These are phyloP conservation scores for Drepanosiphum platanoidis DNA, from an alignment of 2,888 invertebrate species.

Conservation along the genomic window DNA sequence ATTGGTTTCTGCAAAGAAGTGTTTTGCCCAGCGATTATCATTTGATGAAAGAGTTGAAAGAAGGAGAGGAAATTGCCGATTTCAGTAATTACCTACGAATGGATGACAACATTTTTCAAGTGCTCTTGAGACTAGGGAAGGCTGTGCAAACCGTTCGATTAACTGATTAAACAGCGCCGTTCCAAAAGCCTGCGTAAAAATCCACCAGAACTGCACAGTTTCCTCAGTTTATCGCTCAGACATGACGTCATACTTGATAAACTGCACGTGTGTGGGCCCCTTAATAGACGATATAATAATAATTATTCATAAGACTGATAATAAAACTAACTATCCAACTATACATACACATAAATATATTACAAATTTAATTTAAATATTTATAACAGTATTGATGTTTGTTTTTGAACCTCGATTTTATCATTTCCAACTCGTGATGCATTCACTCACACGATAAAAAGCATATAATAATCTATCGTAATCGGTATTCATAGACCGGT, in stretches of 20 bases:
- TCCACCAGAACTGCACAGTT: constrained; percentile 3
- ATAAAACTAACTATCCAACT: too few relatives aligned
- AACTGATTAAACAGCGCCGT: background rate
- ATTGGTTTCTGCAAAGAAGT: constrained; percentile 3
- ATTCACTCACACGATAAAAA: too few relatives aligned
- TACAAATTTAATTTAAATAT: too few relatives aligned
- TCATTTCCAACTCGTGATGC: too few relatives aligned
- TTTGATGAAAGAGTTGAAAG: constrained; percentile 2
- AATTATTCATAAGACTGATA: too few relatives aligned
- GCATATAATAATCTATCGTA: too few relatives aligned
- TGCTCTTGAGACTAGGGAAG: background rate
- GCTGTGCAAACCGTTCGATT: background rate
- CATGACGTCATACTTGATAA: background rate
- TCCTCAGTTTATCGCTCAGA: background rate
- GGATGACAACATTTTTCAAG: constrained; percentile 17
- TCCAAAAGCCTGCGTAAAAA: background rate
- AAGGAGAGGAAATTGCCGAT: constrained; percentile 8
- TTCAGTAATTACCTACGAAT: constrained; percentile 4
- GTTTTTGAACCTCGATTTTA: too few relatives aligned
- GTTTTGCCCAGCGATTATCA: constrained; percentile 11
- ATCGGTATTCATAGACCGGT: too few relatives aligned
- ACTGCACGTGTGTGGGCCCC: background rate
- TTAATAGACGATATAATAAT: too few relatives aligned
- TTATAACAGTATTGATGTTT: too few relatives aligned
- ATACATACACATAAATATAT: too few relatives aligned